Base-by-base conservation (phyloP, 2,113 vertebrate species). In the Centropus bengalensis region DNA sequence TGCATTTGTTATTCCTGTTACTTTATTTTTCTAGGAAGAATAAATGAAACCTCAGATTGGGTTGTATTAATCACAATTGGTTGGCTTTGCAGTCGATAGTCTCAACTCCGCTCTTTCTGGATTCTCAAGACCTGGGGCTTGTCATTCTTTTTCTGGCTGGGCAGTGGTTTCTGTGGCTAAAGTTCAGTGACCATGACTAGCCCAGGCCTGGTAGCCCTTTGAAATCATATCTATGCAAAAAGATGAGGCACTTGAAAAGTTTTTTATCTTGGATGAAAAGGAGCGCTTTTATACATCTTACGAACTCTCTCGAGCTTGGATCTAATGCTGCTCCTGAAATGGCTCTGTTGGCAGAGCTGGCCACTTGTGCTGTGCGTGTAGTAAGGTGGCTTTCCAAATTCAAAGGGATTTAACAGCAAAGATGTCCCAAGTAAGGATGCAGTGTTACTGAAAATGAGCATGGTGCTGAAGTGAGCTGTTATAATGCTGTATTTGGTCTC, bases 291-390 rank as follows among this genome's bases (percentile, higher is more conserved):
- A 40, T 44, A 10, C 6, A 24, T 19, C 30, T 49, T 58, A 15
- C 0, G 2, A 63, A 24, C 7, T 77, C 24, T 70, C 19, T 36
- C 19, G 28, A 36, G 22, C 14, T 47, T 42, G 6, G 6, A 76
- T 79, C 40, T 93, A 47, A 52, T 63, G 73, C 54, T 87, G 59
- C 74, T 88, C 36, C 76, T 83, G 81, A 95, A 88, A 92, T 66
- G 81, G 63, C 44, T 89, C 6, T 77, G 1, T 80, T 87, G 83
- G 82, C 70, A 82, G 80, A 82, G 62, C 73, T 80, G 77, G 33
- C 79, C 11, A 9, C 51, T 81, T 71, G 23, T 2, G 76, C 36
- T 84, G 22, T 55, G 47, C 42, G 8, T 28, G 7, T 14, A 44
- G 16, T 59, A 74, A 86, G 59, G 45, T 70, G 85, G 52, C 55